Evolutionary conservation across 2,797 vertebrate genomes (phyloP), one percentile per base, ranked within the genome.

Genomic region (Carapus acus): DNA sequence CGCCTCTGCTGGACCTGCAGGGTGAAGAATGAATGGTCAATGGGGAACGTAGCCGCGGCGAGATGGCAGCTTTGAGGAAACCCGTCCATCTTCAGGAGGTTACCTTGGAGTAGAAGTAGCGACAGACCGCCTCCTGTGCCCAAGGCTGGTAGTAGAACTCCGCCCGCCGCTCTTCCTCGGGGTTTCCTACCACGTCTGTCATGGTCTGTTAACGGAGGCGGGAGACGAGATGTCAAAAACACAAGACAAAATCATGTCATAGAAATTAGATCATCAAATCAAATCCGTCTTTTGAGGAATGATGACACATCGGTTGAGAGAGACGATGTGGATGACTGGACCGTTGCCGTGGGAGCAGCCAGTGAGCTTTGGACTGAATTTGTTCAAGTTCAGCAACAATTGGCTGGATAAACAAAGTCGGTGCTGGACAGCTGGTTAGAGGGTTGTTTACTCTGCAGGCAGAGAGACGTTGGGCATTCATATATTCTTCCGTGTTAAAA

Each of bases 131-230:
- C 74, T 99, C 96, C 84, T 98, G 95, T 54, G 96, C 96, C 96
- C 96, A 99, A 0, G 96, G 96, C 83, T 99, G 96, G 88, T 94
- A 99, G 85, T 97, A 99, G 80, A 99, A 99, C 84, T 99, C 96
- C 0, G 96, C 96, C 78, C 93, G 86, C 7, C 96, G 89, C 65
- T 99, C 96, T 71, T 98, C 96, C 74, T 99, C 96, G 1, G 94
- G 95, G 86, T 98, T 99, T 71, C 91, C 94, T 15, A 96, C 95
- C 18, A 97, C 95, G 51, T 99, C 96, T 0, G 96, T 98, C 94
- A 99, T 99, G 14, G 96, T 92, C 96, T 99, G 83, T 27, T 49
- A 43, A 63, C 8, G 63, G 61, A 49, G 38, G 56, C 9, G 54
- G 16, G 6, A 53, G 13, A 54, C 54, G 27, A 42, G 58, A 19